Conservation (phyloP, 2,888 invertebrate genomes). For the Clanis bilineata region DNA sequence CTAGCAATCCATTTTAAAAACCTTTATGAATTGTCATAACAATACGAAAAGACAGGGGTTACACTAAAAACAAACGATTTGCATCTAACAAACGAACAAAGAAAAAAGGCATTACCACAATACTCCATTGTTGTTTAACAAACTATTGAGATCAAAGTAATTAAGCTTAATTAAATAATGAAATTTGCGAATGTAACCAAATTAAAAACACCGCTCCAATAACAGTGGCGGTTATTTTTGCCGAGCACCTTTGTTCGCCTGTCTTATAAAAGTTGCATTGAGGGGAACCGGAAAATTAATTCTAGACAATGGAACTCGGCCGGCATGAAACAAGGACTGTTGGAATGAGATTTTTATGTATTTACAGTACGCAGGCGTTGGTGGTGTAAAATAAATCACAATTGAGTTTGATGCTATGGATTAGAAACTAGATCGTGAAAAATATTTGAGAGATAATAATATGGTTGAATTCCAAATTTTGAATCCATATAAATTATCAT, state of each 20-base stretch:
- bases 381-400: neutral
- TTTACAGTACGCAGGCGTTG: conserved; percentile 21
- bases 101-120: neutral
- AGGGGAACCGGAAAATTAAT: conserved; percentile 77
- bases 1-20: neutral
- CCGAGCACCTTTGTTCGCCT: conserved; percentile 59
- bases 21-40: neutral
- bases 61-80: neutral
- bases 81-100: neutral
- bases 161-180: conserved; percentile 10
- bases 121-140: neutral
- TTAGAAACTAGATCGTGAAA: neutral
- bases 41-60: neutral
- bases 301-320: conserved; percentile 56
- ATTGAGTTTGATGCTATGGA: neutral
- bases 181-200: conserved; percentile 13
- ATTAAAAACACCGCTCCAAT: conserved; percentile 19
- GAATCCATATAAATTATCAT: no score
- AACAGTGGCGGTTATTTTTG: conserved; percentile 32
- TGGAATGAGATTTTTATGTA: conserved; percentile 27
- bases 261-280: conserved; percentile 74
- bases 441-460: neutral
- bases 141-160: conserved; percentile 11
- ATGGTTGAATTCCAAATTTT: no score
- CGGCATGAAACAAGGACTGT: conserved; percentile 17